These are phyloP conservation scores for Megaceryle torquata DNA, from an alignment of 2,113 vertebrate species.

Conservation along the genomic window DNA sequence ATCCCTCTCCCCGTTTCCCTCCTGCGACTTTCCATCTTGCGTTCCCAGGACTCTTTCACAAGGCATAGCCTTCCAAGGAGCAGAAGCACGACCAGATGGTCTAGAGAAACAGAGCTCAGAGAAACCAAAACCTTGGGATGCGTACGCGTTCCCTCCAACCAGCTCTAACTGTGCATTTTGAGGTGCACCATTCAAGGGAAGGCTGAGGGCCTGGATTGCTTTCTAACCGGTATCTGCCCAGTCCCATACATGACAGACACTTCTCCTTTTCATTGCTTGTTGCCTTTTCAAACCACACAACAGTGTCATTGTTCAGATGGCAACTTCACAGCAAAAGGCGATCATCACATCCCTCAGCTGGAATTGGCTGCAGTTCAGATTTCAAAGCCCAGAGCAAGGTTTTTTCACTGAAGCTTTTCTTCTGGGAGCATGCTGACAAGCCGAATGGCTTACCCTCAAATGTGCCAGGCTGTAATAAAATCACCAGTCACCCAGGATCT, in stretches of 20 bases:
- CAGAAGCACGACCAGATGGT: conserved; percentile 6
- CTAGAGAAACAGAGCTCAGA: not conserved
- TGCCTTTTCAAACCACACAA: conserved; percentile 26
- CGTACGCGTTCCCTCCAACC: not conserved
- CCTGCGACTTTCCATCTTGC: not conserved
- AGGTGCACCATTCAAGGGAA: not conserved
- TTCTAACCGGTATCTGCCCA: not conserved
- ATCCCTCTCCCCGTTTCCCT: not conserved
- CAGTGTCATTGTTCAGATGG: conserved; percentile 15
- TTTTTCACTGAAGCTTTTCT: conserved; percentile 14
- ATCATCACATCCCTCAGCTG: not conserved
- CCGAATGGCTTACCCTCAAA: not conserved
- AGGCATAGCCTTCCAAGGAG: conserved; percentile 15
- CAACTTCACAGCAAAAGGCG: not conserved
- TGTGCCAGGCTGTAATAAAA: conserved; percentile 42
- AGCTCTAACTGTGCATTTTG: not conserved
- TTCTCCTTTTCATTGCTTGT: not conserved
- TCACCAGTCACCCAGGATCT: conserved; percentile 25
- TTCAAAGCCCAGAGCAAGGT: conserved; percentile 26
- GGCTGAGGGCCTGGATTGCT: not conserved
- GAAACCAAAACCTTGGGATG: not conserved
- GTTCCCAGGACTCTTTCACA: conserved; percentile 6
- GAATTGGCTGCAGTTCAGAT: conserved; percentile 36
- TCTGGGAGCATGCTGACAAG: conserved; percentile 39
- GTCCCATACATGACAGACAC: not conserved